Conservation (phyloP, 2,797 vertebrate genomes). For the Bradypodion ventrale region DNA sequence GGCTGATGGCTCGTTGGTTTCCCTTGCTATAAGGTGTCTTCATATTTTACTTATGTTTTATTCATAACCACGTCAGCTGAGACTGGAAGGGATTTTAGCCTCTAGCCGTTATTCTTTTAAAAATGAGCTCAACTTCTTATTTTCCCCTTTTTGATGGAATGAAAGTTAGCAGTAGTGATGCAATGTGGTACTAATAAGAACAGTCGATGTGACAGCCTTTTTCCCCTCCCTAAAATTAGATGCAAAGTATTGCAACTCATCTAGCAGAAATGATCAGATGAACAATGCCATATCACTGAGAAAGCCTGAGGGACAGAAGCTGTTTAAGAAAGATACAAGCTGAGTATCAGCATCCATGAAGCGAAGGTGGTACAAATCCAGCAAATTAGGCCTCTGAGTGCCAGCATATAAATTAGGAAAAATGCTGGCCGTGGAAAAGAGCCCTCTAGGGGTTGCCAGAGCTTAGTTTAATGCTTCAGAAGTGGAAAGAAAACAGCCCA, state of each 20-base stretch:
- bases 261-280: slow-evolving; percentile 1
- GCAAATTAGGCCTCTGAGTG: slow-evolving; percentile 34
- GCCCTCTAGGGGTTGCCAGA: slow-evolving; percentile 39
- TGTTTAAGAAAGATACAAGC: slow-evolving; percentile 51
- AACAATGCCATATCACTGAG: slow-evolving; percentile 40
- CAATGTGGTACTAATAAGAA: not conserved
- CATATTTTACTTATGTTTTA: not conserved
- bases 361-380: slow-evolving; percentile 15
- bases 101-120: not conserved
- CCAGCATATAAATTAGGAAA: slow-evolving; percentile 33
- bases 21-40: not conserved
- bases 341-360: slow-evolving; percentile 22
- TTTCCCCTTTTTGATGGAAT: slow-evolving; percentile 23
- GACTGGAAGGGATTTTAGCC: not conserved
- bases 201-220: not conserved
- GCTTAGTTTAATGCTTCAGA: slow-evolving; percentile 16
- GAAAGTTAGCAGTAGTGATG: not conserved
- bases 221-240: slow-evolving; percentile 13
- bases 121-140: not conserved
- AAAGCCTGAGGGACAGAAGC: slow-evolving; percentile 36
- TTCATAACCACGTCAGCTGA: not conserved
- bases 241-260: slow-evolving; percentile 19
- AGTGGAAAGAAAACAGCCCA: slow-evolving; percentile 25
- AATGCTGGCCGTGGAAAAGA: slow-evolving; percentile 23
- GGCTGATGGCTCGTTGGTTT: not conserved